Evolutionary conservation across 1,140 invertebrate species (phyloP).

Genomic region (Caligus rogercresseyi): DNA sequence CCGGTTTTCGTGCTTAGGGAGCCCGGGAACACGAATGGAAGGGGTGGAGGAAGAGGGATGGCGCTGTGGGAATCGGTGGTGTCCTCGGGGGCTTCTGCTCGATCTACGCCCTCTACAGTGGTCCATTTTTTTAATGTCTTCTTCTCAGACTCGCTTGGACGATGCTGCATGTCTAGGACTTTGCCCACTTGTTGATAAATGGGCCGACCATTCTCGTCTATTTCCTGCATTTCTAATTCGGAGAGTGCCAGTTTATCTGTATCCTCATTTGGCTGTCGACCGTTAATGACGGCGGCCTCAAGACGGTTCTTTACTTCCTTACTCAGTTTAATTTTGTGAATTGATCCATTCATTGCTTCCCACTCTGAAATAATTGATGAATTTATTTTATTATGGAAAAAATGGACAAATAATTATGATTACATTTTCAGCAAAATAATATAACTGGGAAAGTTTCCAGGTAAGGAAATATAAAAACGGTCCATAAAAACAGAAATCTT

Average conservation of each 20-base stretch:
- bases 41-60: background rate
- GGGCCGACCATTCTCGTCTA: background rate
- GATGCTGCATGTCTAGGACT: constrained; percentile 34
- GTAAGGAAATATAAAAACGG: too few relatives aligned
- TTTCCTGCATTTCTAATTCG: background rate
- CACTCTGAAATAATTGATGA: background rate
- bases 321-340: constrained; percentile 62
- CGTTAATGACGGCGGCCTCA: constrained; percentile 41
- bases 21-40: background rate
- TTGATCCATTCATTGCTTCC: background rate
- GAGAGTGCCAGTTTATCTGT: background rate
- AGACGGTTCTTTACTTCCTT: constrained; percentile 76
- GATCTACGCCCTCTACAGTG: background rate
- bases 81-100: background rate
- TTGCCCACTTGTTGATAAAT: background rate
- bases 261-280: background rate
- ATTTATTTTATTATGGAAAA: too few relatives aligned
- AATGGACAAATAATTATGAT: too few relatives aligned
- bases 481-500: too few relatives aligned
- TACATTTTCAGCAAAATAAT: too few relatives aligned
- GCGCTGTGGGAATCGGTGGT: background rate
- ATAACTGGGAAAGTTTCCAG: too few relatives aligned
- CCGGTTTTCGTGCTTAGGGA: background rate
- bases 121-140: background rate
- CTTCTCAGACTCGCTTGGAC: constrained; percentile 15